Evolutionary conservation across 2,797 vertebrate species (phyloP).

Genomic region (Hemitrygon akajei): DNA sequence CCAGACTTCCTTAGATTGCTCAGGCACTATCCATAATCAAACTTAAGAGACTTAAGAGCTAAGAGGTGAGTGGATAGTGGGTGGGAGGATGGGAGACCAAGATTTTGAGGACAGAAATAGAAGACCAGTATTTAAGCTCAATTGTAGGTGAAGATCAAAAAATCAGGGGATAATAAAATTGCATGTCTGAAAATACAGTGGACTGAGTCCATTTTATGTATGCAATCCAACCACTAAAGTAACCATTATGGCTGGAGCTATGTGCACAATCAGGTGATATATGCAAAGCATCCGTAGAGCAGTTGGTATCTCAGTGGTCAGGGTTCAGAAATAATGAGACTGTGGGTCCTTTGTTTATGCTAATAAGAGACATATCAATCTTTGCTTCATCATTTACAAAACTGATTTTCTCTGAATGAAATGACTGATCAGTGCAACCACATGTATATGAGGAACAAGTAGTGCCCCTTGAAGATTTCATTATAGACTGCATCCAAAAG

Average conservation of each 20-base stretch:
- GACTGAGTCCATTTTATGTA: background rate
- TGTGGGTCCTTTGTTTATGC: background rate
- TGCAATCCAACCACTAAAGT: background rate
- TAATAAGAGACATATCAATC: background rate
- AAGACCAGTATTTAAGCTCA: background rate
- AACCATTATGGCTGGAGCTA: background rate
- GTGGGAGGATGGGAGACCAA: background rate
- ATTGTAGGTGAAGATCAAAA: background rate
- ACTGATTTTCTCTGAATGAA: background rate
- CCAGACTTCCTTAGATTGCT: background rate
- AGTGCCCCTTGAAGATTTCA: background rate
- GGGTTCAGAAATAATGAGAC: background rate
- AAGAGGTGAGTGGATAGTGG: background rate
- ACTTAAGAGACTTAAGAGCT: background rate
- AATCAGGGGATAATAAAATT: background rate
- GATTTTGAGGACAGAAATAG: background rate
- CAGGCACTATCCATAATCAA: background rate
- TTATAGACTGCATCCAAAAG: background rate
- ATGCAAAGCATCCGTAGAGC: background rate
- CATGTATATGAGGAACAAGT: background rate
- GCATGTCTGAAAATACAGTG: background rate
- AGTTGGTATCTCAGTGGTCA: background rate
- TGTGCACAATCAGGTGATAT: background rate
- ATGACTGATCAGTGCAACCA: background rate
- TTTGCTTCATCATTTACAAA: background rate